Conservation (phyloP, 2,888 invertebrate genomes). For the Lordiphosa andalusiaca region DNA sequence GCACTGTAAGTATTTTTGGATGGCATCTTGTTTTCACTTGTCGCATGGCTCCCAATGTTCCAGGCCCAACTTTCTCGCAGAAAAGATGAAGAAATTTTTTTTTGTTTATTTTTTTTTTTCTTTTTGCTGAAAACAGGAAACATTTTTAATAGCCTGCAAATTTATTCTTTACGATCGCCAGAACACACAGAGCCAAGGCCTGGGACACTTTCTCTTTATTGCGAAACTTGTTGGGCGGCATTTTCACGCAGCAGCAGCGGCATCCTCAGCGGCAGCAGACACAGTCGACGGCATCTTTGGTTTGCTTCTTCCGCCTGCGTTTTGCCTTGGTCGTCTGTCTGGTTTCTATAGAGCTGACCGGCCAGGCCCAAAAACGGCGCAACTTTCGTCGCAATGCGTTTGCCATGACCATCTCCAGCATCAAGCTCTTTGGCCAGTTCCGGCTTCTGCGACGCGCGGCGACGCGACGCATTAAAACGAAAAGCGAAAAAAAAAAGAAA, state of each 20-base stretch:
- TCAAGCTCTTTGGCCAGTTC: slow-evolving; percentile 52
- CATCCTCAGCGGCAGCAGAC: slow-evolving; percentile 31
- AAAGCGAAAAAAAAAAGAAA: slow-evolving; percentile 42
- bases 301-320: slow-evolving; percentile 67
- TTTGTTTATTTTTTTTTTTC: too few species aligned
- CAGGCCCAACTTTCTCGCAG: slow-evolving; percentile 56
- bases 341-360: slow-evolving; percentile 53
- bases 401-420: slow-evolving; percentile 47
- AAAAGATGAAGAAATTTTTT: not conserved
- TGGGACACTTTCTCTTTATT: slow-evolving; percentile 76
- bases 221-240: slow-evolving; percentile 74
- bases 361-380: slow-evolving; percentile 71
- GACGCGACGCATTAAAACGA: slow-evolving; percentile 60
- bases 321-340: slow-evolving; percentile 34
- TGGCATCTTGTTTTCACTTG: slow-evolving; percentile 35
- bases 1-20: slow-evolving; percentile 30
- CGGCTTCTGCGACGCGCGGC: slow-evolving; percentile 63
- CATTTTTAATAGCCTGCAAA: slow-evolving; percentile 66
- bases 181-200: slow-evolving; percentile 56
- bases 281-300: slow-evolving; percentile 39
- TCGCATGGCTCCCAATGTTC: slow-evolving; percentile 35
- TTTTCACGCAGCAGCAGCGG: slow-evolving; percentile 56
- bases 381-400: slow-evolving; percentile 59
- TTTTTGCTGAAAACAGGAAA: slow-evolving; percentile 65
- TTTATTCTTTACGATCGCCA: slow-evolving; percentile 77